Conservation (phyloP, 2,797 vertebrate species). For the Huso huso region DNA sequence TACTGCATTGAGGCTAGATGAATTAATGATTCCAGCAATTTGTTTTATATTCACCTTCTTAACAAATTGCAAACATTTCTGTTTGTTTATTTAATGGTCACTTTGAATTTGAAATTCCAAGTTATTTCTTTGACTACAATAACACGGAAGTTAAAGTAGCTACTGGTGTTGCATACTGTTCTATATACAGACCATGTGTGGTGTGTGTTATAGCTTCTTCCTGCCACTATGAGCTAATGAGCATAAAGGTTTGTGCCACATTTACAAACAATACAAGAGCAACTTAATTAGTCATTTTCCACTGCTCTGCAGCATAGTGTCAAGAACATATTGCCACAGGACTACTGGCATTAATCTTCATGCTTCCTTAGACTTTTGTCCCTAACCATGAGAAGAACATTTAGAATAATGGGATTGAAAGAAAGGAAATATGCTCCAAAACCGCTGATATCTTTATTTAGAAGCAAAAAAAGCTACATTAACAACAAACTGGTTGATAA, state of each 20-base stretch:
- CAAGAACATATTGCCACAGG: conserved; percentile 20
- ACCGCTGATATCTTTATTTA: not conserved
- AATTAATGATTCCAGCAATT: too few relatives aligned
- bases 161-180: conserved; percentile 14
- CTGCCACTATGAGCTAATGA: conserved; percentile 11
- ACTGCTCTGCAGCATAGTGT: conserved; percentile 15
- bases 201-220: conserved; percentile 24
- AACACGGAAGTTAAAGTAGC: not conserved
- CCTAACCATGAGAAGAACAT: not conserved
- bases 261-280: conserved; percentile 12
- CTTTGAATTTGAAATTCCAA: not conserved
- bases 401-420: not conserved
- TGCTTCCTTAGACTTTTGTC: not conserved
- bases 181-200: conserved; percentile 11
- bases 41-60: not conserved
- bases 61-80: too few relatives aligned
- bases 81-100: too few relatives aligned
- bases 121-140: not conserved
- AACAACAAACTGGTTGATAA: not conserved
- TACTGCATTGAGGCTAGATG: not conserved
- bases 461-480: conserved; percentile 1
- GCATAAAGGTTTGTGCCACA: conserved; percentile 10
- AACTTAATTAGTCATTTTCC: conserved; percentile 23
- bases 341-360: conserved; percentile 9
- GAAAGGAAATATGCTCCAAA: not conserved